Percentiles rank a stretch among this genome's conserved stretches.
Evolutionary conservation across 2,797 vertebrate species (phyloP).

Genomic region (Gambelia wislizenii): DNA sequence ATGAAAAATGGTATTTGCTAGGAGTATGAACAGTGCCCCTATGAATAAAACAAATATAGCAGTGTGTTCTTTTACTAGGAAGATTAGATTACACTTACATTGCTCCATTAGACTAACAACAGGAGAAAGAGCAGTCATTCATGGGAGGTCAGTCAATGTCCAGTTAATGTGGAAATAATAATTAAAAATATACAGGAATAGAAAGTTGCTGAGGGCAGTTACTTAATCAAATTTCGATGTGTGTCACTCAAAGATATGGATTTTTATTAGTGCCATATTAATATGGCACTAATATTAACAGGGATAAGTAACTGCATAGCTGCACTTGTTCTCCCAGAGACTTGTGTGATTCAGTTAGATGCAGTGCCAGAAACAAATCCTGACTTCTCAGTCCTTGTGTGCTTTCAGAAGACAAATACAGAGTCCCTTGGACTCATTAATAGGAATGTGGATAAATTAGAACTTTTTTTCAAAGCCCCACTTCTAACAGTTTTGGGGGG

Average conservation of each 20-base stretch:
- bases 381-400: neutral
- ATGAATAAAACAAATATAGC: neutral
- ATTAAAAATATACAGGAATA: slow-evolving; percentile 1
- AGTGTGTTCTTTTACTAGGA: neutral
- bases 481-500: neutral
- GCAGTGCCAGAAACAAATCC: neutral
- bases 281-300: neutral
- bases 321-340: neutral
- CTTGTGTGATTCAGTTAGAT: neutral
- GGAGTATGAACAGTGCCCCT: neutral
- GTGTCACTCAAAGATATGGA: neutral
- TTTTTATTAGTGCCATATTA: neutral
- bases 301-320: neutral
- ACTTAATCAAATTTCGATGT: neutral
- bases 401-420: neutral
- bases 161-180: neutral
- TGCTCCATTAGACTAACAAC: neutral
- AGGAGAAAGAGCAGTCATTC: neutral
- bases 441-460: neutral
- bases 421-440: neutral
- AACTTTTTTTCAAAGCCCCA: neutral
- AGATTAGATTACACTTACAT: neutral
- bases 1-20: neutral
- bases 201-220: slow-evolving; percentile 5
- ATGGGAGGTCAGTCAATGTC: neutral